Conservation (phyloP, 37 sponge, comb jelly and placozoan genomes). For the Cliona cf. orientalis region DNA sequence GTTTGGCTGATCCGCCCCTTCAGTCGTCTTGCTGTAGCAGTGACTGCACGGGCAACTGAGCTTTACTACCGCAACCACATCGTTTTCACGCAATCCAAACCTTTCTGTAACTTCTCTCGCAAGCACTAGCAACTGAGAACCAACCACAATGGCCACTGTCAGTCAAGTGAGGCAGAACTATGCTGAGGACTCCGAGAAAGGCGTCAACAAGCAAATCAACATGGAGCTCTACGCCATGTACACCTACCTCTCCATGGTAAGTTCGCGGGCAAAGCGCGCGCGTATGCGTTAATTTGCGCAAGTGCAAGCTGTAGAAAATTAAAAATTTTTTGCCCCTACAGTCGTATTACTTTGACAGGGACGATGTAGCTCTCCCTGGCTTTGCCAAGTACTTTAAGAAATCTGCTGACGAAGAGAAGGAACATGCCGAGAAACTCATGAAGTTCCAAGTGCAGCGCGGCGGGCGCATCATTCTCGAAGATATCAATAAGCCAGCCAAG, state of each 20-base stretch:
- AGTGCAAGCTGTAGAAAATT: too few species aligned
- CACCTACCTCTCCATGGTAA: constrained; percentile 88
- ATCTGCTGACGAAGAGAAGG: constrained; percentile 75
- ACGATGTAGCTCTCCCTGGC: constrained; percentile 78
- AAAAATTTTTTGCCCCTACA: constrained; percentile 1
- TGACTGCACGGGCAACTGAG: constrained; percentile 86
- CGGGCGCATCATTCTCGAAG: constrained; percentile 61
- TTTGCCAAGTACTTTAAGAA: constrained; percentile 82
- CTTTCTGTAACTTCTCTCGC: background rate
- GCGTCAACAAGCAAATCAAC: constrained; percentile 91
- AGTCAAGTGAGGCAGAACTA: constrained; percentile 77
- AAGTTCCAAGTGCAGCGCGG: constrained; percentile 84
- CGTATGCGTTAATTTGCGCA: too few species aligned
- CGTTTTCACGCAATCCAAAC: too few species aligned
- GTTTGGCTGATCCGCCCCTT: too few species aligned
- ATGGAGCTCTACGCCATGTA: constrained; percentile 90
- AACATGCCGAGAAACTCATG: constrained; percentile 88
- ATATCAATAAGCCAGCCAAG: constrained; percentile 82
- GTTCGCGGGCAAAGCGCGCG: too few species aligned
- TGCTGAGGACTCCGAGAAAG: constrained; percentile 74
- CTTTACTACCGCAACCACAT: too few species aligned
- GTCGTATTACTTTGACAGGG: constrained; percentile 80
- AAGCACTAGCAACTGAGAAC: background rate
- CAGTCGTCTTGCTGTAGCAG: constrained; percentile 84
- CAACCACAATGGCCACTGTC: constrained; percentile 55